These are phyloP conservation scores for Microtus ochrogaster DNA, from an alignment of 2,113 vertebrate genomes.

Conservation along the genomic window DNA sequence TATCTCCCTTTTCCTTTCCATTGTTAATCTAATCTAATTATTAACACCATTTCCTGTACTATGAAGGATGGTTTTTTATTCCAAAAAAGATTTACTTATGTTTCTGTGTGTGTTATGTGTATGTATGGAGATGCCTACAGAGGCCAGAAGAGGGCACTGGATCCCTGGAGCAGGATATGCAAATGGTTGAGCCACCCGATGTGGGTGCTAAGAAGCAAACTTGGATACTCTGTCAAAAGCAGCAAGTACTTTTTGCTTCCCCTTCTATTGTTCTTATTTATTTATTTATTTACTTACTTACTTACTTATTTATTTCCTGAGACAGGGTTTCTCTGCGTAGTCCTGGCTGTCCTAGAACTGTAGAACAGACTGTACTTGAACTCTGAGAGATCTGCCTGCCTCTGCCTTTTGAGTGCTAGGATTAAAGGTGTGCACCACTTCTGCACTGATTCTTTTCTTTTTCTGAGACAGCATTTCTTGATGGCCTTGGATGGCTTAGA, in stretches of 20 bases:
- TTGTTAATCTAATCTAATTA: background rate
- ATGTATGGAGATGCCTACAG: background rate
- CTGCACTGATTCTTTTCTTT: background rate
- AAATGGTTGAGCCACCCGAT: background rate
- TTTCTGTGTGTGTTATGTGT: background rate
- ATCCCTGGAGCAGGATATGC: background rate
- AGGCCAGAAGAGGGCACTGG: background rate
- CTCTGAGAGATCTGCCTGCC: background rate
- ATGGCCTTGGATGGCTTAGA: background rate
- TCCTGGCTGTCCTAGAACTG: background rate
- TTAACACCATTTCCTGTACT: slow-evolving; percentile 26
- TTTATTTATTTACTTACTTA: no score
- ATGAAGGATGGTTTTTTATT: background rate
- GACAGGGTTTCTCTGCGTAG: background rate
- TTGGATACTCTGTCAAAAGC: background rate
- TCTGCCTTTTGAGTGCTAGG: background rate
- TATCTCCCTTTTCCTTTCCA: background rate
- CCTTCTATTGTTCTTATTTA: no score
- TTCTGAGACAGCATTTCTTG: background rate
- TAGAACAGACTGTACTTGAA: background rate
- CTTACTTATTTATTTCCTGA: no score
- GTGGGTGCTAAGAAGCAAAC: background rate
- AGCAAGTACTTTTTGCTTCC: background rate
- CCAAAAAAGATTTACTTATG: background rate
- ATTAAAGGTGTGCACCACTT: background rate